Base-by-base conservation (phyloP, 2,797 vertebrate species). In the Cyprinodon diabolis region DNA sequence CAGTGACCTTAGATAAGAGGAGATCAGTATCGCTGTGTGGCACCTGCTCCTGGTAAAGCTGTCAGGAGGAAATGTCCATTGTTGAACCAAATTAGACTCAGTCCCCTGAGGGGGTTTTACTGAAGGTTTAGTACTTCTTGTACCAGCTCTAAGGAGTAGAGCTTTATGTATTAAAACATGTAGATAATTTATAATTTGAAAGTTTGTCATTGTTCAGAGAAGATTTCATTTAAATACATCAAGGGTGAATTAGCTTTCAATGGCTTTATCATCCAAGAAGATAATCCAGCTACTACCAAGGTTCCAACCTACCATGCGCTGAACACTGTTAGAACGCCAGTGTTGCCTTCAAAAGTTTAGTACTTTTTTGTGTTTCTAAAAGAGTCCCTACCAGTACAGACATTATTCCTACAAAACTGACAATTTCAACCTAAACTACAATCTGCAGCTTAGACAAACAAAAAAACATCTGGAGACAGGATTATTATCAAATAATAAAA, bases 31-130 rank as follows among this genome's bases (percentile, higher is more conserved):
- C 74, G 3, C 67, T 0, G 1, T 69, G 68, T 86, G 79, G 85
- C 89, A 91, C 78, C 89, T 91, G 90, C 66, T 57, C 55, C 80
- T 84, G 75, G 86, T 89, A 86, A 69, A 68, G 76, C 5, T 77
- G 70, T 63, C 23, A 3, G 67, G 68, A 88, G 86, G 90, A 90
- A 90, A 81, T 49, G 72, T 62, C 87, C 77, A 92, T 91, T 92
- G 92, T 91, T 19, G 54, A 65, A 49, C 81, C 69, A 87, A 89
- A 91, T 85, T 90, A 89, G 72, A 45, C 70, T 58, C 21, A 0
- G 58, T 77, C 82, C 83, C 78, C 67, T n/a, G 81, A 74, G 87
- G 83, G 58, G 72, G n/a, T n/a, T 70, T 23, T 1, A 14, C n/a
- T 52, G 21, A 37, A 35, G 45, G 4, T 7, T 21, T n/a, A 45